These are phyloP conservation scores for Sisor rabdophorus DNA, from an alignment of 2,113 vertebrate genomes.

Conservation along the genomic window DNA sequence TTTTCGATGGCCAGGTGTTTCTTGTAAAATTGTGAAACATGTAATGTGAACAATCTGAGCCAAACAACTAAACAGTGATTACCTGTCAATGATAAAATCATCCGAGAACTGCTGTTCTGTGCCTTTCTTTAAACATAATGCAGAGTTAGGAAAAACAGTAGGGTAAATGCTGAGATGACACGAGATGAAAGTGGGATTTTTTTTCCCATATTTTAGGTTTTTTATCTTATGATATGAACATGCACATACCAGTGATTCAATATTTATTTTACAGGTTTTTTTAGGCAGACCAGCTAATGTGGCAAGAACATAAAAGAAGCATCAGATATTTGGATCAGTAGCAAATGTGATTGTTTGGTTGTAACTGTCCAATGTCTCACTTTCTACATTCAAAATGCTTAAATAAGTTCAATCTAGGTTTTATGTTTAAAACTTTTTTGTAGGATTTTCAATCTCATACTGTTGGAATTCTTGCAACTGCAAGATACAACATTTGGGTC, in stretches of 20 bases:
- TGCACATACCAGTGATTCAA: neutral
- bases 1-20: neutral
- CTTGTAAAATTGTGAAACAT: too few species aligned
- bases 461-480: neutral
- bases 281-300: neutral
- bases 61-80: neutral
- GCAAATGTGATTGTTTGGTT: neutral
- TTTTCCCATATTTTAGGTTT: neutral
- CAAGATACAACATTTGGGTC: too few species aligned
- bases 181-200: neutral
- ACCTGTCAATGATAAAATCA: neutral
- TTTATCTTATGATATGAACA: neutral
- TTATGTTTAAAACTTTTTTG: neutral
- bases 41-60: neutral
- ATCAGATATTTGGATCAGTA: conserved; percentile 3
- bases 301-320: neutral
- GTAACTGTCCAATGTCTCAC: neutral
- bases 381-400: too few species aligned
- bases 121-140: neutral
- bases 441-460: neutral
- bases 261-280: neutral
- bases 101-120: neutral
- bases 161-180: neutral
- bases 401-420: neutral
- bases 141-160: neutral